Evolutionary conservation across 2,113 vertebrate genomes (phyloP), one percentile per base, ranked within the genome.

Genomic region (Podarcis raffonei): DNA sequence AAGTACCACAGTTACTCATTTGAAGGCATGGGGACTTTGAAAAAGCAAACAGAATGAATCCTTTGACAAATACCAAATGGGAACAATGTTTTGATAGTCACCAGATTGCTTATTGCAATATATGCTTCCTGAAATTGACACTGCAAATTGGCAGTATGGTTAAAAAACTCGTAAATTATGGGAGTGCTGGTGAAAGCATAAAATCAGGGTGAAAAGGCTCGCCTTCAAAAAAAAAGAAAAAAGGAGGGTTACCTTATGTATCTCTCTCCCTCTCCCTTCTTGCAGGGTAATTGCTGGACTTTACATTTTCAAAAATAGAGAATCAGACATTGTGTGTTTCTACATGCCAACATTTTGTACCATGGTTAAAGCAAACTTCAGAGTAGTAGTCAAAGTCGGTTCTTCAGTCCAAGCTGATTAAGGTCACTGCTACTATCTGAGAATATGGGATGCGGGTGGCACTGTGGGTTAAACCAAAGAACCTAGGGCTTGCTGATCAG

Each of bases 21-120:
- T 85, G 87, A n/a, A 81, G 27, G 22, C n/a, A 81, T 13, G 32
- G n/a, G 30, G 81, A 91, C 74, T 76, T 86, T 84, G 74, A 27
- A 90, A 89, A 89, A 84, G 84, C 65, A 90, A 85, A 85, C 59
- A 87, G n/a, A 71, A 86, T 48, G 30, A 57, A 69, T 25, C 86
- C 74, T 20, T 35, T 23, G 62, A 78, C 65, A 83, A 91, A 74
- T 83, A 78, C 13, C 6, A 77, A 30, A 27, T 57, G 32, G 42
- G 78, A 71, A 83, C 65, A 37, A 37, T 81, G 57, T 32, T 76
- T 59, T 42, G 22, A 57, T 74, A 90, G 27, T 1, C 37, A 84
- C 57, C 65, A 35, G 35, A 89, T 32, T 37, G 77, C 87, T 87
- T 65, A 80, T 42, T n/a, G 32, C 6, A 75, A 4, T 53, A 57